These are phyloP conservation scores for Dromius quadrimaculatus DNA, from an alignment of 2,888 invertebrate genomes.

Conservation along the genomic window DNA sequence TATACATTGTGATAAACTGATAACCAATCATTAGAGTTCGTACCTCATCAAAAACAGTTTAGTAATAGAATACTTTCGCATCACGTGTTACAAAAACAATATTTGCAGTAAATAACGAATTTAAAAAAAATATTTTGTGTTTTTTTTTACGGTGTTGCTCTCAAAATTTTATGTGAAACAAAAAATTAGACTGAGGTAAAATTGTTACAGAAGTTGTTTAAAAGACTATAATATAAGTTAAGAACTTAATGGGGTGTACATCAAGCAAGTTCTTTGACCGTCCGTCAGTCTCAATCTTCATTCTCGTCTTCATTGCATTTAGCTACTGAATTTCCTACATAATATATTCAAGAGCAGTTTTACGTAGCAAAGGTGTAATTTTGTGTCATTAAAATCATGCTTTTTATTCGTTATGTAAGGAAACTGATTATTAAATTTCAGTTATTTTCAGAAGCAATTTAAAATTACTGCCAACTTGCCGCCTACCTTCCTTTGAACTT, in stretches of 20 bases:
- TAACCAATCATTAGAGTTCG: no score
- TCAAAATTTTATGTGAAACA: no score
- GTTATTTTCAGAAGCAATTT: constrained; percentile 50
- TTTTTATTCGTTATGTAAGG: constrained; percentile 47
- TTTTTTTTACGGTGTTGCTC: no score
- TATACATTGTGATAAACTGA: no score
- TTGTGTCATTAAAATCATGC: constrained; percentile 49
- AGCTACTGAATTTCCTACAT: constrained; percentile 37
- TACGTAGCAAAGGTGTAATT: constrained; percentile 41
- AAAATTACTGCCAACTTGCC: constrained; percentile 16
- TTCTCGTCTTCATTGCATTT: neutral
- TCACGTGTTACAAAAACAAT: no score
- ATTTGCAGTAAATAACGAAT: no score
- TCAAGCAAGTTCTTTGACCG: constrained; percentile 26
- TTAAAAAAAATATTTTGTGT: no score
- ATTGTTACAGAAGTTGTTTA: neutral
- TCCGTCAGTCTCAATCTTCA: constrained; percentile 21
- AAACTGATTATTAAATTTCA: constrained; percentile 52
- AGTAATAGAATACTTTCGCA: no score
- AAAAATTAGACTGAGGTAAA: neutral
- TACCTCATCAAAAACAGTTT: no score
- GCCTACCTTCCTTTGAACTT: constrained; percentile 29
- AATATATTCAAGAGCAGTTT: constrained; percentile 50
- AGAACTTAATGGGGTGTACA: constrained; percentile 11
- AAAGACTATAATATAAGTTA: neutral